Conservation (phyloP, 1,140 invertebrate genomes). For the Xylocopa sonorina region DNA sequence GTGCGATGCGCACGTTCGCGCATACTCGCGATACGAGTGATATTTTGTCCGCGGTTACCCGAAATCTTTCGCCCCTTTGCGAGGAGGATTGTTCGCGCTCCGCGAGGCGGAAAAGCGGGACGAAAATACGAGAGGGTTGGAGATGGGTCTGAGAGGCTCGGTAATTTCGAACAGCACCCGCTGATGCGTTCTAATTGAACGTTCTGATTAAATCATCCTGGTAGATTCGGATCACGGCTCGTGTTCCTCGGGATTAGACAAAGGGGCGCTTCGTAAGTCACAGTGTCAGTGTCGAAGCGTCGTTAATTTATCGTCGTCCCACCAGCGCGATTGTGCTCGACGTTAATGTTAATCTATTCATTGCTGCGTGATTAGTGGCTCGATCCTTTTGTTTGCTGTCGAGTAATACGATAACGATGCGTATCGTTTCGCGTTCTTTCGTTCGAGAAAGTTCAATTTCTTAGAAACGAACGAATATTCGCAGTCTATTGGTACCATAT, state of each 20-base stretch:
- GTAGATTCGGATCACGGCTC: conserved; percentile 14
- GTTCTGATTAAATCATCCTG: conserved; percentile 40
- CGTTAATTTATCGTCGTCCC: conserved; percentile 13
- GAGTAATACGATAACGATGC: too few relatives aligned
- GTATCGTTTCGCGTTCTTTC: too few relatives aligned
- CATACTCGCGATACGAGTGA: too few relatives aligned
- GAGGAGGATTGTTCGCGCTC: neutral
- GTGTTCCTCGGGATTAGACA: conserved; percentile 28
- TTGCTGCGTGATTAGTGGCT: too few relatives aligned
- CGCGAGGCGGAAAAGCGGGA: conserved; percentile 11
- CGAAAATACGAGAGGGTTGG: conserved; percentile 1
- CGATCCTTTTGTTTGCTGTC: too few relatives aligned
- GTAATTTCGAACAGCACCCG: conserved; percentile 16
- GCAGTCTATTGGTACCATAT: too few relatives aligned
- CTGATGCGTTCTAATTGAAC: conserved; percentile 45
- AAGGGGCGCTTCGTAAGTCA: conserved; percentile 16
- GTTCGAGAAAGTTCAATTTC: too few relatives aligned
- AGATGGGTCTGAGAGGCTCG: conserved; percentile 17
- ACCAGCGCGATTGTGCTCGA: neutral
- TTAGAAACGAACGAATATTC: too few relatives aligned
- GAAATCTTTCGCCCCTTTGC: neutral
- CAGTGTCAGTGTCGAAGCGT: conserved; percentile 2
- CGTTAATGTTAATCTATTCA: too few relatives aligned
- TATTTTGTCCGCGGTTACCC: neutral
- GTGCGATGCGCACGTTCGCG: too few relatives aligned